Base-by-base conservation (phyloP, 1,140 invertebrate genomes). In the Calycopis cecrops region DNA sequence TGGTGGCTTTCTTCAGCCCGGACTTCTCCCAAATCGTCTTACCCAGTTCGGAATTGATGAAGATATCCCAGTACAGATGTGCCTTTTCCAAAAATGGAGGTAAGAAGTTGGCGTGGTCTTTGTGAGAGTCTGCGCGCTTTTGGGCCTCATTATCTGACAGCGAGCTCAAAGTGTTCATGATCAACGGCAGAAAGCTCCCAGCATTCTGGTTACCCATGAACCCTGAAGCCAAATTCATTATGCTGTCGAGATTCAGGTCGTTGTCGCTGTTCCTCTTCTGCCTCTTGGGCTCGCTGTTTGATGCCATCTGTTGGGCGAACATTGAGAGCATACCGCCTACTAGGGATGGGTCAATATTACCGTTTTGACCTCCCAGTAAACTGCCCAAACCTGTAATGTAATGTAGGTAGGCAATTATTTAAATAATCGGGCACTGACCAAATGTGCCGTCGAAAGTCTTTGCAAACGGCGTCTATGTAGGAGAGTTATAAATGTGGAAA, bases 31-130 rank as follows among this genome's bases (percentile, higher is more conserved):
- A 93, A 1, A 95, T 68, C 0, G 91, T 90, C 63, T 91, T 91
- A 0, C 93, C 94, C 0, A 95, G 79, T 62, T 95, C 93, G 0
- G 94, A 95, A 71, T 92, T 92, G 4, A 92, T 92, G 69, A 95
- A 95, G 44, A 94, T 90, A 59, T 95, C 93, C 91, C 93, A 94
- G 66, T 93, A 91, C 0, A 94, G 77, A 68, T 94, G 93, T 1
- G 91, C 63, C 52, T 92, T 93, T 66, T 94, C 94, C 35, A 95
- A 65, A 65, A 94, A 89, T 0, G 94, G 94, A 0, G 94, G 93
- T 57, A 95, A 76, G 60, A 92, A 92, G 79, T 91, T 91, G 0
- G 92, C 90, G 55, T 94, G 93, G n/a, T 89, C 91, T n/a, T 90
- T 90, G 60, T 94, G 93, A 18, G 91, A 90, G 37, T 92, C 89